Evolutionary conservation across 2,113 vertebrate genomes (phyloP).

Genomic region (Halcyon senegalensis): DNA sequence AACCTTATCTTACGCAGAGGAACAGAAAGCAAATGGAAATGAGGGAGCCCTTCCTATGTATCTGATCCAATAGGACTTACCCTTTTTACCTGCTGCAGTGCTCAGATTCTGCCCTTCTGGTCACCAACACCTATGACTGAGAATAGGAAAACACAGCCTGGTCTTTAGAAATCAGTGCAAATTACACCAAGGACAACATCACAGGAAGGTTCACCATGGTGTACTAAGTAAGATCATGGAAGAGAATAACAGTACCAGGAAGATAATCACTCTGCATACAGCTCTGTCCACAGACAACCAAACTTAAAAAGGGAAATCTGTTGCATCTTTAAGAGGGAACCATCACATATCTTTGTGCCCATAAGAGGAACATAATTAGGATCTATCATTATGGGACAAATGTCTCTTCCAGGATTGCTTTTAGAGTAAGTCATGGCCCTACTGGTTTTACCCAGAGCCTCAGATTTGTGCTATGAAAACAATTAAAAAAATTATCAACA

Average conservation of each 20-base stretch:
- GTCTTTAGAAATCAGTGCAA: background rate
- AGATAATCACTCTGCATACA: background rate
- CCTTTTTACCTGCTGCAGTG: background rate
- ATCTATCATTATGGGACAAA: background rate
- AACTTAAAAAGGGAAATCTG: background rate
- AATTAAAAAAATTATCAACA: background rate
- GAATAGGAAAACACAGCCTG: background rate
- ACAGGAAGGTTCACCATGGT: background rate
- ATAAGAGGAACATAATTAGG: background rate
- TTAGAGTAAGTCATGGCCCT: background rate
- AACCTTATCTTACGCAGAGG: background rate
- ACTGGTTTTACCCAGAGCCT: background rate
- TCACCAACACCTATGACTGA: background rate
- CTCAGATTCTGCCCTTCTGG: background rate
- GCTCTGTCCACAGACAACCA: background rate
- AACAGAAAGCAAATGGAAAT: background rate
- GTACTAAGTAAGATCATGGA: rapidly evolving
- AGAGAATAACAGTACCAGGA: background rate
- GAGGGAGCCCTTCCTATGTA: background rate
- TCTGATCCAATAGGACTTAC: background rate
- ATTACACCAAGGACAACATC: background rate
- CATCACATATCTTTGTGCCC: rapidly evolving
- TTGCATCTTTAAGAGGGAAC: background rate
- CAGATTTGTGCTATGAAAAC: background rate
- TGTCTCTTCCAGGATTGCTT: background rate